These are phyloP conservation scores for Leptopilina boulardi DNA, from an alignment of 1,140 invertebrate genomes.

Conservation along the genomic window DNA sequence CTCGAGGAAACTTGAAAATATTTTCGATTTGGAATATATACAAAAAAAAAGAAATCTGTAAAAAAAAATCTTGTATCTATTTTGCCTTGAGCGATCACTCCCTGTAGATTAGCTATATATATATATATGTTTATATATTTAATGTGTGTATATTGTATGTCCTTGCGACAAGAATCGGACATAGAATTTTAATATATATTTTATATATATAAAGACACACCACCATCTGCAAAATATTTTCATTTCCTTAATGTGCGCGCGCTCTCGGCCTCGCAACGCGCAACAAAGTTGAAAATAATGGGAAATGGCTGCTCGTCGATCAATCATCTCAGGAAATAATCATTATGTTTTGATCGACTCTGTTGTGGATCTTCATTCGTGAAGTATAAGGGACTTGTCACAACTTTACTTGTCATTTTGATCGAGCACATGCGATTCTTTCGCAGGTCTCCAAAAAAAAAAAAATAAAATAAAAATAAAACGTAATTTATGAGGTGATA, in stretches of 20 bases:
- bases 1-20: conserved; percentile 51
- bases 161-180: background rate
- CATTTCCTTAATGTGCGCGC: conserved; percentile 9
- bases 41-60: conserved; percentile 18
- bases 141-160: too few species aligned
- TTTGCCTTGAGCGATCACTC: conserved; percentile 52
- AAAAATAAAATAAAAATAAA: too few species aligned
- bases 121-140: too few species aligned
- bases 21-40: conserved; percentile 40
- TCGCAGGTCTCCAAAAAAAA: background rate
- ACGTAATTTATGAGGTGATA: conserved; percentile 17
- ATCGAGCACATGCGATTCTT: conserved; percentile 27
- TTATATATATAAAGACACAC: too few species aligned
- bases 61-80: conserved; percentile 17
- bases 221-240: conserved; percentile 19
- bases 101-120: conserved; percentile 43
- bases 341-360: conserved; percentile 28
- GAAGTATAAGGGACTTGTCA: conserved; percentile 9
- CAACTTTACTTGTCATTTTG: conserved; percentile 31
- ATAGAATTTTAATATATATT: background rate
- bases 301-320: background rate
- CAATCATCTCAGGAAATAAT: conserved; percentile 15
- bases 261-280: too few species aligned
- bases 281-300: background rate
- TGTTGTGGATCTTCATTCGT: conserved; percentile 19